phyloP scores from a whole-genome alignment of 2,797 vertebrate genomes.

The Prionace glauca region DNA sequence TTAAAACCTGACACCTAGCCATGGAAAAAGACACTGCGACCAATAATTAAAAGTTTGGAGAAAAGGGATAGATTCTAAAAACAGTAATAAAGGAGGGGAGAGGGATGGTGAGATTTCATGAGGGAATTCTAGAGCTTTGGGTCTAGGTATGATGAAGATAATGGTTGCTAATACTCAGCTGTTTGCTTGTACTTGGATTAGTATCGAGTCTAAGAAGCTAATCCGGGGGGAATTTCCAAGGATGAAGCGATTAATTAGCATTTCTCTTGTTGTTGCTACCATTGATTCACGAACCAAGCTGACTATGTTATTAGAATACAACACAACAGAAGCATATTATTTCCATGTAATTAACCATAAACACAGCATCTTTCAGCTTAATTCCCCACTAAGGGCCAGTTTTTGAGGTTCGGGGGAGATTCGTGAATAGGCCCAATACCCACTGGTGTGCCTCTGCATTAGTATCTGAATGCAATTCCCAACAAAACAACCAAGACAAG shows the following conservation, averaged over 20 bases:
- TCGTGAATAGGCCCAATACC: neutral
- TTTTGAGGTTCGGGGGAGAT: neutral
- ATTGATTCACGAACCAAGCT: neutral
- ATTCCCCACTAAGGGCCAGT: neutral
- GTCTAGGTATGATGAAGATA: neutral
- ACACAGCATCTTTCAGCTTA: neutral
- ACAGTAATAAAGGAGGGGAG: neutral
- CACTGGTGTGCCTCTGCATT: neutral
- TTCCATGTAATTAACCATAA: conserved; percentile 5
- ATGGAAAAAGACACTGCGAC: neutral
- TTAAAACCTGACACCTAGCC: neutral
- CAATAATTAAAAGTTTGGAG: neutral
- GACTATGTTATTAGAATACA: neutral
- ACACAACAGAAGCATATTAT: neutral
- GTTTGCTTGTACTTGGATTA: neutral
- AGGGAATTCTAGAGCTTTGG: neutral
- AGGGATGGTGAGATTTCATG: neutral
- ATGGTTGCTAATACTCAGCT: neutral
- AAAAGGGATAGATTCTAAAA: neutral
- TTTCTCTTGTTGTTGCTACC: neutral
- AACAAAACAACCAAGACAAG: neutral
- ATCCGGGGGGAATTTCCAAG: neutral
- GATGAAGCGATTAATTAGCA: neutral
- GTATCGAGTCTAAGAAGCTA: neutral
- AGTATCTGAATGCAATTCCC: neutral